Conservation (phyloP, 1,140 invertebrate species). For the Zaprionus lachaisei region DNA sequence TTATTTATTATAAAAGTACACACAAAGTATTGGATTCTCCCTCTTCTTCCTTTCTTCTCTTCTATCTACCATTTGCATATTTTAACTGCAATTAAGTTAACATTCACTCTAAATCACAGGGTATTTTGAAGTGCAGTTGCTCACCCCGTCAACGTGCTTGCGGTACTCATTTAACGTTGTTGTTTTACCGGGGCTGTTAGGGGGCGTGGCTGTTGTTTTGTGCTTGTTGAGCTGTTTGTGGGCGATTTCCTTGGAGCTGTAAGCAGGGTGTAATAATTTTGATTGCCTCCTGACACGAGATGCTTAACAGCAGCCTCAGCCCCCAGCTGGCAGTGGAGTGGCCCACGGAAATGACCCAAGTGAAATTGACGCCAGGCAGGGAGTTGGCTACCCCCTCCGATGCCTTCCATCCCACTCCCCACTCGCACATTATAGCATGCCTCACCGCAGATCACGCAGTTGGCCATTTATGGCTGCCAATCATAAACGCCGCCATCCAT, state of each 20-base stretch:
- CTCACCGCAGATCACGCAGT: constrained; percentile 40
- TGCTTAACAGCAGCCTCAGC: constrained; percentile 49
- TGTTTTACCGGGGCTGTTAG: constrained; percentile 36
- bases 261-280: constrained; percentile 72
- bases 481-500: constrained; percentile 48
- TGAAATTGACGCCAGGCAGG: constrained; percentile 51
- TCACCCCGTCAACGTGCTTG: background rate
- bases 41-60: too few species aligned
- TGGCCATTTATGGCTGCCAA: constrained; percentile 48
- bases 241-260: constrained; percentile 15
- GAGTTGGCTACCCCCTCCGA: background rate
- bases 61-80: background rate
- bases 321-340: background rate
- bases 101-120: background rate
- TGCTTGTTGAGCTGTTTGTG: constrained; percentile 15
- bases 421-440: constrained; percentile 14
- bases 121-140: background rate
- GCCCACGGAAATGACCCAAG: constrained; percentile 61
- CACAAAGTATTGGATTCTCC: too few species aligned
- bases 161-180: background rate
- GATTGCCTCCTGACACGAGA: constrained; percentile 80
- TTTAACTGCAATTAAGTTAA: background rate
- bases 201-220: constrained; percentile 31
- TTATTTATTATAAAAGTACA: too few species aligned
- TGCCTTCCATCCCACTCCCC: background rate